Evolutionary conservation across 2,797 vertebrate genomes (phyloP), one percentile per base, ranked within the genome.

Genomic region (Simalia tracyae): DNA sequence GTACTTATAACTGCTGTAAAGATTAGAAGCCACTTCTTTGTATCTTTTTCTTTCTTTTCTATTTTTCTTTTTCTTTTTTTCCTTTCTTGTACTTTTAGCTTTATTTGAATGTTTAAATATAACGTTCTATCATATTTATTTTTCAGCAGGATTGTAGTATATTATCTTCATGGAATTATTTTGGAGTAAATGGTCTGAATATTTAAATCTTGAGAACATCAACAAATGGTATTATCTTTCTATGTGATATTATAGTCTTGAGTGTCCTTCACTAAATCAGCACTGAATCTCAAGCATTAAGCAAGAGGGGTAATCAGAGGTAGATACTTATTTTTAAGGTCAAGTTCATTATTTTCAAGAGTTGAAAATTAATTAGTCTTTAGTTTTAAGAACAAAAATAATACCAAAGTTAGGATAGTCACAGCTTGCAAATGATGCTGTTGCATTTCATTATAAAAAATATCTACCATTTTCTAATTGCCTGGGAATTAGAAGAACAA

Each of bases 401-500:
- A 93, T 92, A 88, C 60, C 90, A 94, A 95, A 89, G n/a, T 6
- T 89, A 1, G 2, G 11, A 95, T 56, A 86, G 56, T 63, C 94
- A 1, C 26, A 94, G 4, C 72, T 95, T 93, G 36, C 36, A 95
- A 95, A 95, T 90, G 22, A 95, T 92, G 1, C 81, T 81, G 17
- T 85, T 95, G 24, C 59, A 94, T 90, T 93, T 91, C 3, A 91
- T 93, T 94, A 90, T 88, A 31, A 95, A 95, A 42, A 86, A 84
- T 0, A 90, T 89, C 11, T 6, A 95, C n/a, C 14, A 92, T 88
- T 94, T 96, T 57, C 90, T 96, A 96, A 96, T 90, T 91, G 86
- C 92, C 28, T 95, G 56, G 84, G 19, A 92, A 94, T 96, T 94
- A 95, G 31, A 91, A 95, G 96, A 96, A 95, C 90, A 95, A 90